Evolutionary conservation across 1,140 invertebrate species (phyloP).

Genomic region (Leptinotarsa texana): DNA sequence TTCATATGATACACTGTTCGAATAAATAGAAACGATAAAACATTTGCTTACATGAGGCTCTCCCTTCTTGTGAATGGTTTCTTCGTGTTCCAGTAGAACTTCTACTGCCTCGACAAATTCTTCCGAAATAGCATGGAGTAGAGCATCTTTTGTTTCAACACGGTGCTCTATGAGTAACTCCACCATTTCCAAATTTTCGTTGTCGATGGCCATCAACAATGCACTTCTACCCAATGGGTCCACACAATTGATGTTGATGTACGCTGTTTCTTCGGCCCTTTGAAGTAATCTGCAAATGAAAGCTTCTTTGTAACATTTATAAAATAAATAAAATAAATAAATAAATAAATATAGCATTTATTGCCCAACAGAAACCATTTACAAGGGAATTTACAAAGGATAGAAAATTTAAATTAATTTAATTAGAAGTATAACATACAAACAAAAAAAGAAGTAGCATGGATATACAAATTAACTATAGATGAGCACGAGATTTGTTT

Average conservation of each 20-base stretch:
- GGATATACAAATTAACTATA: too few species aligned
- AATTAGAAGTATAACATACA: too few species aligned
- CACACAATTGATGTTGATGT: slow-evolving; percentile 96
- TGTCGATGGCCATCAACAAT: slow-evolving; percentile 96
- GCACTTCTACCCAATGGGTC: slow-evolving; percentile 92
- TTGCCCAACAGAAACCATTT: too few species aligned
- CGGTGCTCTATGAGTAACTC: slow-evolving; percentile 88
- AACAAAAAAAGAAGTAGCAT: too few species aligned
- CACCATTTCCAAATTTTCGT: slow-evolving; percentile 99
- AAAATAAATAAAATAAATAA: too few species aligned
- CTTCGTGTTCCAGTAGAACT: slow-evolving; percentile 90
- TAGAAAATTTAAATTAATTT: too few species aligned
- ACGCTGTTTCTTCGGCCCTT: slow-evolving; percentile 73
- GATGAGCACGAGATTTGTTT: too few species aligned
- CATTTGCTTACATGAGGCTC: slow-evolving; percentile 75
- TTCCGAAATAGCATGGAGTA: slow-evolving; percentile 95
- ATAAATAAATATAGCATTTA: too few species aligned
- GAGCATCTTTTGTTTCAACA: slow-evolving; percentile 88
- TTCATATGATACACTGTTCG: not conserved
- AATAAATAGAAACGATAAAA: too few species aligned
- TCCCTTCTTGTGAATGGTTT: slow-evolving; percentile 76
- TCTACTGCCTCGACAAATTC: slow-evolving; percentile 98
- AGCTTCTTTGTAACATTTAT: not conserved
- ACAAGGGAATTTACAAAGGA: too few species aligned
- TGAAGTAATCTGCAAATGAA: slow-evolving; percentile 70